Conservation (phyloP, 2,888 invertebrate species). For the Pristionchus entomophagus region DNA sequence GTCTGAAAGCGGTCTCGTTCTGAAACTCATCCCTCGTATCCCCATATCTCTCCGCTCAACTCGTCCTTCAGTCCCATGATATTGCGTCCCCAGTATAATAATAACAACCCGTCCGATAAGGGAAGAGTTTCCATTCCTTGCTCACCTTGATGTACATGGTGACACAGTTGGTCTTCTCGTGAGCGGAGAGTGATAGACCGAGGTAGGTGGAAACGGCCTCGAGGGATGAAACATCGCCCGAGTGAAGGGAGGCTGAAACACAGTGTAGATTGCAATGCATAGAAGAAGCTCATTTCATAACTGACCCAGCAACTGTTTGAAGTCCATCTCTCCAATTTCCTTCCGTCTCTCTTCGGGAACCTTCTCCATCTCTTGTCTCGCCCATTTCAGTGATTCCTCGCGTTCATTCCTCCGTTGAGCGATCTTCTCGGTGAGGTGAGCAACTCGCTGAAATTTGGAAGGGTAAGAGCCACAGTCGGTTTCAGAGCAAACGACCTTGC, state of each 20-base stretch:
- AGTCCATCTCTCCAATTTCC: conserved; percentile 55
- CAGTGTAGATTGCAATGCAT: too few relatives aligned
- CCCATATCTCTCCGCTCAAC: too few relatives aligned
- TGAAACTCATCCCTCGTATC: too few relatives aligned
- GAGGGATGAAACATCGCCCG: conserved; percentile 55
- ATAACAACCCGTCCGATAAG: too few relatives aligned
- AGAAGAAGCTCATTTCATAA: too few relatives aligned
- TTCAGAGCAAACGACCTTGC: too few relatives aligned
- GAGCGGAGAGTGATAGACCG: conserved; percentile 60
- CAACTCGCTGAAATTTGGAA: conserved; percentile 52
- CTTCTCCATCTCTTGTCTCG: conserved; percentile 52
- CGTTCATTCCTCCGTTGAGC: conserved; percentile 53
- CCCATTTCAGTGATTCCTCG: conserved; percentile 57
- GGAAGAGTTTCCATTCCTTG: too few relatives aligned
- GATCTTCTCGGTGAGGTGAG: conserved; percentile 55
- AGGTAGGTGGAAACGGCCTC: conserved; percentile 64
- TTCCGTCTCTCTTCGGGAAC: conserved; percentile 51
- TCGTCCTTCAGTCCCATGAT: too few relatives aligned
- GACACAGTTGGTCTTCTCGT: conserved; percentile 67
- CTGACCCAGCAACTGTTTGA: conserved; percentile 49
- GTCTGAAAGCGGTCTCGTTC: too few relatives aligned
- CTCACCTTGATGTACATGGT: conserved; percentile 62
- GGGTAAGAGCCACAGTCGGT: too few relatives aligned
- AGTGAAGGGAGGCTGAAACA: conserved; percentile 57
- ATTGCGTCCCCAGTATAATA: too few relatives aligned